Evolutionary conservation across 2,888 invertebrate genomes (phyloP), one percentile per base, ranked within the genome.

Genomic region (Hemistola chrysoprasaria): DNA sequence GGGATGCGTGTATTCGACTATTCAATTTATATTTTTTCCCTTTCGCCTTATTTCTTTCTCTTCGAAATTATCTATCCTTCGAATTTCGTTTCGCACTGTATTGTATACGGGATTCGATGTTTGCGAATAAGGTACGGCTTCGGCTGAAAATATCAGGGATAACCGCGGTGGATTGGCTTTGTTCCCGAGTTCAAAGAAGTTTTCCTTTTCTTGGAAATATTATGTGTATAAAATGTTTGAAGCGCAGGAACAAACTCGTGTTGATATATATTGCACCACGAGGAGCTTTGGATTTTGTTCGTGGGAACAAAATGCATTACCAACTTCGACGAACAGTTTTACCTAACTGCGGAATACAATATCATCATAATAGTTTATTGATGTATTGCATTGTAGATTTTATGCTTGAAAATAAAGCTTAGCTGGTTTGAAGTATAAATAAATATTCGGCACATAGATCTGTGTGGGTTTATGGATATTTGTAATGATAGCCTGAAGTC

Each of bases 41-140:
- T 82, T 71, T 71, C 78, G 78, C 77, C 85, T 83, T 87, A 85
- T 87, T 85, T 84, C 83, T 85, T 83, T 82, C 72, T 67, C 71
- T 74, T 60, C 74, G 84, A 87, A 87, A 87, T 87, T 87, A 88
- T 87, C 87, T 84, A 85, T 87, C 83, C 79, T 84, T 84, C 82
- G 87, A 83, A 87, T 83, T 88, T 83, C 86, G 86, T 82, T 87
- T 87, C 85, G 81, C 87, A 88, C 87, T 85, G 87, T 87, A 87
- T 87, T 88, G 87, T 85, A 75, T 84, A 73, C 71, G 71, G 72
- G 78, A 81, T 86, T 78, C 82, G 80, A 79, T 86, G 85, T 86
- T 85, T 85, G 84, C 75, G 85, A 86, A 87, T 87, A 87, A 85
- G 83, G 86, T 80, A 78, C 77, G 82, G 82, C 68, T 84, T 78